Evolutionary conservation across 1,140 invertebrate genomes (phyloP), one percentile per base, ranked within the genome.

Genomic region (Philopotamus ludificatus): DNA sequence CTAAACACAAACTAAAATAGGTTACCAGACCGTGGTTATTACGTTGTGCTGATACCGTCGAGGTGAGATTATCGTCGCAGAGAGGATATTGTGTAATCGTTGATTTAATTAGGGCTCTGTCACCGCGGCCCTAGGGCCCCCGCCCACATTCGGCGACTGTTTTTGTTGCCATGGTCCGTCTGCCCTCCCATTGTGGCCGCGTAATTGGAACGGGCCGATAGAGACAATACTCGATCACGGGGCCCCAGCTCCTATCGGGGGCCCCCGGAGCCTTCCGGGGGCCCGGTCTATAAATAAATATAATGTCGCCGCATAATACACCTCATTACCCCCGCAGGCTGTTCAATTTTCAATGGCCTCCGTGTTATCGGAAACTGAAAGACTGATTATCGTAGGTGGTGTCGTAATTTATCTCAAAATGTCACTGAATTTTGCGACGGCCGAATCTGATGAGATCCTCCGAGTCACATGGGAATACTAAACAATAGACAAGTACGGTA

Each of bases 61-160:
- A 47, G 44, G 18, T 20, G 44, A 47, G 10, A 47, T 20, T 15
- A 47, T 47, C 44, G 4, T 20, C 4, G n/a, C n/a, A n/a, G 44
- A 12, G 10, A 20, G 44, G 44, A 47, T 47, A 47, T 47, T 47
- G 44, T 16, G 44, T 47, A 47, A 47, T 47, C 44, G 44, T 47
- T 12, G 44, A 47, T 47, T 47, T 47, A 47, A 47, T 47, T 47
- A 47, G 44, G 15, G 3, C 44, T 15, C 18, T 47, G 44, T 47
- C 44, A 47, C 18, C 44, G 44, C 4, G 44, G 4, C 8, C 15
- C 44, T 16, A 7, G 44, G 44, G 18, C 18, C 4, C 15, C 8
- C 8, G 44, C 10, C 15, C 4, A 3, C 18, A 20, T 47, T 47
- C 44, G 44, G 44, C 18, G 8, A 47, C 44, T 20, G 44, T 47